Percentiles rank a stretch among this genome's conserved stretches.
These are phyloP conservation scores for Eremophila alpestris DNA, from an alignment of 2,797 vertebrate species.

Conservation along the genomic window DNA sequence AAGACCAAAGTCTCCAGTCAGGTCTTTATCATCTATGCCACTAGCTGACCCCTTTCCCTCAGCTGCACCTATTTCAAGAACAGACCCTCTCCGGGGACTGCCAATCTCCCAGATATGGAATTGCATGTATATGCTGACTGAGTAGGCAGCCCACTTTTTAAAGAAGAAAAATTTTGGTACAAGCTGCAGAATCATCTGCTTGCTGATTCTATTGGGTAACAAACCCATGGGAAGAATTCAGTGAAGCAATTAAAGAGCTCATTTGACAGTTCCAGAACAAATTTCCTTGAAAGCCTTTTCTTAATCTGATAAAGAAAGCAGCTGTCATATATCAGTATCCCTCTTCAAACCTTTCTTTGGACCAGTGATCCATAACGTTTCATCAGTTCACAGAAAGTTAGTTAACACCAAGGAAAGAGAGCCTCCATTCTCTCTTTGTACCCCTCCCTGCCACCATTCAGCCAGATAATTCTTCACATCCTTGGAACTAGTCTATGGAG, in stretches of 20 bases:
- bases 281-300: background rate
- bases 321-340: background rate
- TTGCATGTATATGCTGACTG: background rate
- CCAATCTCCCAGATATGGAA: background rate
- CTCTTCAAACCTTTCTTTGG: background rate
- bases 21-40: background rate
- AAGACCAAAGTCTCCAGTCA: background rate
- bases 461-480: background rate
- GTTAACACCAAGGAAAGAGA: background rate
- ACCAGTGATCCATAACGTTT: background rate
- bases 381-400: background rate
- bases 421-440: background rate
- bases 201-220: background rate
- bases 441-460: background rate
- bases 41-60: background rate
- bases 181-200: background rate
- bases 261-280: background rate
- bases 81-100: background rate
- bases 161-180: background rate
- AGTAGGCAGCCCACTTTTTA: background rate
- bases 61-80: background rate
- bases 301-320: background rate
- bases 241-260: background rate
- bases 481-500: background rate
- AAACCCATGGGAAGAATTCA: background rate